Conservation (phyloP, 2,113 vertebrate genomes). For the Oophaga pumilio region DNA sequence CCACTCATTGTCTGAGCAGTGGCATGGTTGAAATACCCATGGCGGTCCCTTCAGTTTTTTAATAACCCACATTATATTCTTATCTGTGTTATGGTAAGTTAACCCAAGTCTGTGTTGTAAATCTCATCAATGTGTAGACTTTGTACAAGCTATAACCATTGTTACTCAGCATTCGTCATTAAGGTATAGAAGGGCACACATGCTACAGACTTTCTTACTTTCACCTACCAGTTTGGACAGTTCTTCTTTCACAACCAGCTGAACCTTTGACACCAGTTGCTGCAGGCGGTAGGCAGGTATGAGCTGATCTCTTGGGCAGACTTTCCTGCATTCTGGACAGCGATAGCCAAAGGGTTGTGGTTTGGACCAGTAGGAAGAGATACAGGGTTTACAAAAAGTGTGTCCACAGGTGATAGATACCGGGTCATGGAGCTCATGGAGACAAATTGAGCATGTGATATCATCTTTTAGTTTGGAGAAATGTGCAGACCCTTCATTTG, state of each 20-base stretch:
- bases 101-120: neutral
- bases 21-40: neutral
- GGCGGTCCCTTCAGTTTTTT: neutral
- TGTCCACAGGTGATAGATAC: conserved; percentile 76
- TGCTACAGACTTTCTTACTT: neutral
- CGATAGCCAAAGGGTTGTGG: conserved; percentile 46
- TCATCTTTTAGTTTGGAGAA: conserved; percentile 70
- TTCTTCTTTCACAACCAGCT: conserved; percentile 22
- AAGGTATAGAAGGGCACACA: neutral
- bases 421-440: conserved; percentile 74
- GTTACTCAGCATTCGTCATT: neutral
- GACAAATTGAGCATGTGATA: conserved; percentile 75
- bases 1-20: neutral
- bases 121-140: neutral
- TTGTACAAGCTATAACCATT: neutral
- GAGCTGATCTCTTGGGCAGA: conserved; percentile 62
- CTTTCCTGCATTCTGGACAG: conserved; percentile 77
- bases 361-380: conserved; percentile 70
- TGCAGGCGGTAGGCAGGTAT: conserved; percentile 35
- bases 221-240: conserved; percentile 22
- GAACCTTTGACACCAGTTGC: conserved; percentile 19
- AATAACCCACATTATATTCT: neutral
- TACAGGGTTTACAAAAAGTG: conserved; percentile 76
- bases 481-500: neutral
- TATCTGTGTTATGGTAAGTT: neutral